Conservation (phyloP, 2,113 vertebrate species). For the Vulpes lagopus region DNA sequence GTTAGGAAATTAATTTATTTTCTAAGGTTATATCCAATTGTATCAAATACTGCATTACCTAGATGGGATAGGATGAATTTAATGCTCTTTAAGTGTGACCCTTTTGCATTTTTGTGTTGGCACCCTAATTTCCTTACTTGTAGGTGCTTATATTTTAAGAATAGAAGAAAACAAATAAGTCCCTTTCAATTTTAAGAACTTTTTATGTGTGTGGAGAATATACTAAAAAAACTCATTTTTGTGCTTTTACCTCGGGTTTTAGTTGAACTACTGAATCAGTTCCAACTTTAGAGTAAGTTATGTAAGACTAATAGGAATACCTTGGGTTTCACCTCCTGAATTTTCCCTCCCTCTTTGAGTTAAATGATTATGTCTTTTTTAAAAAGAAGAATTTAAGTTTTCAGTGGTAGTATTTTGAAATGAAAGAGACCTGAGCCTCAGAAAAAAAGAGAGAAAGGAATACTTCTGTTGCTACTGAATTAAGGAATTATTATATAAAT, state of each 20-base stretch:
- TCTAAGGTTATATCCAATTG: slow-evolving; percentile 25
- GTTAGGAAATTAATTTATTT: slow-evolving; percentile 46
- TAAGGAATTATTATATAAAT: slow-evolving; percentile 71
- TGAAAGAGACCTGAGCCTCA: slow-evolving; percentile 53
- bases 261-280: slow-evolving; percentile 57
- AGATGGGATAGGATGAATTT: not conserved
- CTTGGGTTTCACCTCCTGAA: slow-evolving; percentile 71
- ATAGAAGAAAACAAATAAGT: not conserved
- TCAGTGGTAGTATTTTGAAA: slow-evolving; percentile 60
- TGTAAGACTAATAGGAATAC: slow-evolving; percentile 72
- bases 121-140: not conserved
- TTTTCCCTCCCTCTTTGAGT: slow-evolving; percentile 63
- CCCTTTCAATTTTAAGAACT: slow-evolving; percentile 61
- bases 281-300: slow-evolving; percentile 77
- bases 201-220: not conserved
- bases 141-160: slow-evolving; percentile 16
- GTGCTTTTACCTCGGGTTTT: slow-evolving; percentile 49
- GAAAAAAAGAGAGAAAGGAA: slow-evolving; percentile 1
- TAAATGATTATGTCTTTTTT: slow-evolving; percentile 62
- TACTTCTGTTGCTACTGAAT: slow-evolving; percentile 42
- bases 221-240: slow-evolving; percentile 51
- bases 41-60: not conserved
- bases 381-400: slow-evolving; percentile 67
- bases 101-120: slow-evolving; percentile 62
- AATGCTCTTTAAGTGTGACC: slow-evolving; percentile 48